phyloP scores from a whole-genome alignment of 2,113 vertebrate species.

The Naja naja region DNA sequence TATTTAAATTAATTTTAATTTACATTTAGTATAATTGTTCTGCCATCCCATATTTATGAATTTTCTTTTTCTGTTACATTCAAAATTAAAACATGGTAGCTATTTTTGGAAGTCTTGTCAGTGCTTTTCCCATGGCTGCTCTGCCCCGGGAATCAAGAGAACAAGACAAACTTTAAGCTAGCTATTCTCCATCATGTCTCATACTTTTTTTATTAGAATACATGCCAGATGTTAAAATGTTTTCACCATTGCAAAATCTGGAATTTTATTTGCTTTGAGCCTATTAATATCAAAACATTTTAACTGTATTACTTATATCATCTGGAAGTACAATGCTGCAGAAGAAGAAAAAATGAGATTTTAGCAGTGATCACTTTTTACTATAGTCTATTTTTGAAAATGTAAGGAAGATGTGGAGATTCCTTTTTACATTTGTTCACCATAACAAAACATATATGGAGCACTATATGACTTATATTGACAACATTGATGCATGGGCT shows the following conservation, averaged over 20 bases:
- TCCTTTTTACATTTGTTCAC: slow-evolving; percentile 20
- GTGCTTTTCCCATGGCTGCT: not conserved
- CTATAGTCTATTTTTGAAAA: slow-evolving; percentile 1
- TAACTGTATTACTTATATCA: not conserved
- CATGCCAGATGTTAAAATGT: not conserved
- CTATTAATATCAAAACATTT: not conserved
- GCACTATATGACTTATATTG: not conserved
- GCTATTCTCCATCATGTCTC: not conserved
- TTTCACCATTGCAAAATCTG: not conserved
- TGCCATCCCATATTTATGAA: not conserved
- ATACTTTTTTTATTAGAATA: not conserved
- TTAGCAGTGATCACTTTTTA: slow-evolving; percentile 6
- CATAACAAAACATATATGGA: not conserved
- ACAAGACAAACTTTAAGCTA: not conserved
- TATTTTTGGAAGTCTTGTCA: not conserved
- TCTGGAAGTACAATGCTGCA: not conserved
- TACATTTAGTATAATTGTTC: not conserved
- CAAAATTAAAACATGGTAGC: not conserved
- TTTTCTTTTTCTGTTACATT: not conserved
- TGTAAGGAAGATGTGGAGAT: slow-evolving; percentile 1
- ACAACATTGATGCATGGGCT: not conserved
- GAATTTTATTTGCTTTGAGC: not conserved
- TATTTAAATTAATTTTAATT: not conserved
- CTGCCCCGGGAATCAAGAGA: not conserved
- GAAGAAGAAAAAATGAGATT: not conserved